Evolutionary conservation across 2,113 vertebrate species (phyloP), one percentile per base, ranked within the genome.

Genomic region (Hoplias malabaricus): DNA sequence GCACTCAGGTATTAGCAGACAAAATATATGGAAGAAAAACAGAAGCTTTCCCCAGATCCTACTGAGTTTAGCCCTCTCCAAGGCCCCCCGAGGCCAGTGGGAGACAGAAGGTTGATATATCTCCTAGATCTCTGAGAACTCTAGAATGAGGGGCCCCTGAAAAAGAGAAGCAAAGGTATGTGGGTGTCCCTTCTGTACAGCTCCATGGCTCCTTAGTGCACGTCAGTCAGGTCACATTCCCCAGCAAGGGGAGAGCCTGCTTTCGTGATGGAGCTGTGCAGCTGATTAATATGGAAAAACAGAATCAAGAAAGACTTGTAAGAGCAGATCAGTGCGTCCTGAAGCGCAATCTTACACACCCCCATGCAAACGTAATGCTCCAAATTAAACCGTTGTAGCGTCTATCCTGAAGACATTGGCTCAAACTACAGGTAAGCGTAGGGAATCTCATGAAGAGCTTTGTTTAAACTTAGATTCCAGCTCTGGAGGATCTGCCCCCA

Each of bases 341-440:
- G 31, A 71, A 25, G 36, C 40, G 21, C 14, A 21, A 16, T 48
- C 34, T 53, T 6, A 61, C 19, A 68, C 59, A 40, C 34, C 66
- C 27, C n/a, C 54, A 59, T 12, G 21, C 54, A 79, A 40, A 75
- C 54, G 57, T 40, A 50, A 34, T 73, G 69, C 27, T 16, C n/a
- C 14, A 56, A 59, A 21, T 27, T 13, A 38, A 29, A 21, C 23
- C 31, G 12, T 46, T 29, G 23, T 46, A 74, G 77, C 31, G 46
- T 69, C 40, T 86, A 27, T 81, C 81, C 78, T 86, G 19, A 10
- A 89, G 84, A 84, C n/a, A 62, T 79, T 80, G 69, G 43, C 77
- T 82, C 53, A 25, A 63, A 77, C 73, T 70, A 68, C 83, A 65
- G 40, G 54, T 9, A 76, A 74, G 71, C 71, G 82, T 76, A 83